These are phyloP conservation scores for Plagiodera versicolora DNA, from an alignment of 2,888 invertebrate genomes.

Conservation along the genomic window DNA sequence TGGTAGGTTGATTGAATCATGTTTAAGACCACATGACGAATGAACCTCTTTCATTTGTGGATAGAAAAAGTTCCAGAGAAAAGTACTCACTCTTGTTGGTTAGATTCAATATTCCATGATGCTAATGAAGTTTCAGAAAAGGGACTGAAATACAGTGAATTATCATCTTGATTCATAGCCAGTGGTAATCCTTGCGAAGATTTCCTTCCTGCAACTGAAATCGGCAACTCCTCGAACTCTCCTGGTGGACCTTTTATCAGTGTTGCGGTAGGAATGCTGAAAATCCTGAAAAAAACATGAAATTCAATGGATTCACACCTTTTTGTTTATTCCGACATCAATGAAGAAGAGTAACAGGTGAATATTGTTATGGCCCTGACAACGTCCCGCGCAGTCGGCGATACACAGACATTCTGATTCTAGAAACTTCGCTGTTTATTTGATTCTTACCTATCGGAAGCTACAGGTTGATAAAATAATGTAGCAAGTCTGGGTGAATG, in stretches of 20 bases:
- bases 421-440: no score
- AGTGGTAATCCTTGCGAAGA: conserved; percentile 81
- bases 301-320: no score
- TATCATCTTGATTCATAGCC: conserved; percentile 70
- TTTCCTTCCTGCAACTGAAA: conserved; percentile 77
- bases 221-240: conserved; percentile 71
- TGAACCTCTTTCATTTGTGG: no score
- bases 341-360: no score
- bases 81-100: conserved; percentile 66
- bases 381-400: no score
- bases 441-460: conserved; percentile 63
- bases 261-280: conserved; percentile 74
- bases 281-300: conserved; percentile 66
- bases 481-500: conserved; percentile 66
- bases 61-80: background rate
- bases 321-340: no score
- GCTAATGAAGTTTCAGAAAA: conserved; percentile 79
- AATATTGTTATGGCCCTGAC: no score
- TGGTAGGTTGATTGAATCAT: no score
- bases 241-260: conserved; percentile 74
- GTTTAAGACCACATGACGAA: no score
- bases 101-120: conserved; percentile 75
- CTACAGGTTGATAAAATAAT: conserved; percentile 73
- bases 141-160: conserved; percentile 77
- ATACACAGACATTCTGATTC: no score